Evolutionary conservation across 92 coral and sea anemone genomes (phyloP).

Genomic region (Desmophyllum pertusum): DNA sequence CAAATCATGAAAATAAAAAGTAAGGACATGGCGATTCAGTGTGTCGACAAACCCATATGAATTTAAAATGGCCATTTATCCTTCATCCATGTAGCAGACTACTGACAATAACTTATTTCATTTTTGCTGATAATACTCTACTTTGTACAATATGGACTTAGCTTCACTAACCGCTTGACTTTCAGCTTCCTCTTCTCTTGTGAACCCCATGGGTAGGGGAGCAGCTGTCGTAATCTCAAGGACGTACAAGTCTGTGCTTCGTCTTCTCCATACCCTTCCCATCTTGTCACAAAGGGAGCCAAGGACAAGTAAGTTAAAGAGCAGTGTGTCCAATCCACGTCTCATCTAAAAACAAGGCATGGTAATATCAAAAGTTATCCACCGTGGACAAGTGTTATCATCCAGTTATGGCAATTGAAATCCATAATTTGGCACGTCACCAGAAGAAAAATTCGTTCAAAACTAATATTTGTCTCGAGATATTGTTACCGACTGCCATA

Average conservation of each 20-base stretch:
- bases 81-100: no score
- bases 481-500: no score
- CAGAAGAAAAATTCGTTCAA: no score
- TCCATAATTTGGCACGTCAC: no score
- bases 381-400: background rate
- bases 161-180: slow-evolving; percentile 16
- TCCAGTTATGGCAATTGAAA: background rate
- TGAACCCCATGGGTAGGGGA: slow-evolving; percentile 27
- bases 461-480: no score
- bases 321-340: slow-evolving; percentile 66
- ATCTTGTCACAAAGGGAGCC: slow-evolving; percentile 63
- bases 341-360: slow-evolving; percentile 29
- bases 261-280: slow-evolving; percentile 80
- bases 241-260: slow-evolving; percentile 71
- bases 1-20: no score
- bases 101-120: no score
- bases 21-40: no score
- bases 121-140: no score
- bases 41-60: no score
- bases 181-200: slow-evolving; percentile 19
- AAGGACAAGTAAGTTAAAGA: slow-evolving; percentile 70
- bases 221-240: slow-evolving; percentile 67
- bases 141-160: no score
- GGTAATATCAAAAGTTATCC: background rate
- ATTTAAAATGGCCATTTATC: no score